Percentiles rank a stretch among this genome's conserved stretches.
These are phyloP conservation scores for Cervus canadensis DNA, from an alignment of 2,113 vertebrate species.

Conservation along the genomic window DNA sequence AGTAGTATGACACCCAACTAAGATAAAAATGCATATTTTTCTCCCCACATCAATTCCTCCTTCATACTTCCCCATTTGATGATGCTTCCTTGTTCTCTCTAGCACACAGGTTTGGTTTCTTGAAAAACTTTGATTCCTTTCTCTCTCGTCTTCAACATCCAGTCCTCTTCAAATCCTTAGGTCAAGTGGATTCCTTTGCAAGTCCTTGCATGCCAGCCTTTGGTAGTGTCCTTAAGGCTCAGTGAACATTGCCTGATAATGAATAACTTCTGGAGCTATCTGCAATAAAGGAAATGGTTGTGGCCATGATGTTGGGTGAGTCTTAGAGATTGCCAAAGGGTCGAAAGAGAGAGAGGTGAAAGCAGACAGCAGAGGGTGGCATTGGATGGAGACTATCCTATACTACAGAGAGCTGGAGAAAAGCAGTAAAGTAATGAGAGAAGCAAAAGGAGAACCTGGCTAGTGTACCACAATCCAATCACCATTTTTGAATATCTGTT, in stretches of 20 bases:
- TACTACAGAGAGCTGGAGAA: not conserved
- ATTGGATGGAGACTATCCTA: not conserved
- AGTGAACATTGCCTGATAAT: not conserved
- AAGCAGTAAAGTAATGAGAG: not conserved
- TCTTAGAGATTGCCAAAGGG: not conserved
- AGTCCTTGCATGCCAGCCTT: not conserved
- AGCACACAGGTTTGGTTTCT: not conserved
- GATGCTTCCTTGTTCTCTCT: not conserved
- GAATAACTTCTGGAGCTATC: not conserved
- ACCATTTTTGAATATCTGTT: not conserved
- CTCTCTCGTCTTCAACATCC: not conserved
- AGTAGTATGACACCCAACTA: not conserved
- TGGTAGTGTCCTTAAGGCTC: not conserved
- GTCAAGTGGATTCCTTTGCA: not conserved
- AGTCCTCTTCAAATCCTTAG: not conserved
- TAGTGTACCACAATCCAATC: not conserved
- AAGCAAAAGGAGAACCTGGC: not conserved
- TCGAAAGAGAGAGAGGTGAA: not conserved
- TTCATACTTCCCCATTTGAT: not conserved
- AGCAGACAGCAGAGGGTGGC: not conserved
- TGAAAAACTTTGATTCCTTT: not conserved
- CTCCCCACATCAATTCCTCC: not conserved
- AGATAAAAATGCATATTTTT: slow-evolving; percentile 8
- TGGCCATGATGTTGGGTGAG: not conserved
- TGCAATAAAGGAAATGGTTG: not conserved